Percentiles rank a stretch among this genome's conserved stretches.
Evolutionary conservation across 2,888 invertebrate species (phyloP).

Genomic region (Pterobdella sp.): DNA sequence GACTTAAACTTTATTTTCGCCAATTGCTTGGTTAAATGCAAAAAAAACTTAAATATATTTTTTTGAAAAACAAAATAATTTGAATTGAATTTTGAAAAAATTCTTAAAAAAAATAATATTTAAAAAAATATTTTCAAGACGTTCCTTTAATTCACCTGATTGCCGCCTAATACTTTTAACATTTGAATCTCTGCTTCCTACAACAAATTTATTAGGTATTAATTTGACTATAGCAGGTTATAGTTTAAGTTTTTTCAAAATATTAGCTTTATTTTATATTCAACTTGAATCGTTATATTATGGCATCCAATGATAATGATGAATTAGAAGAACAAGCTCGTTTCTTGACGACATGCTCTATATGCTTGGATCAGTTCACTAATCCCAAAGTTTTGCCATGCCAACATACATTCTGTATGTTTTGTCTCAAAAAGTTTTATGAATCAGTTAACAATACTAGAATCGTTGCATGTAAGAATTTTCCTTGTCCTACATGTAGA

Average conservation of each 20-base stretch:
- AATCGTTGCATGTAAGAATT: slow-evolving; percentile 25
- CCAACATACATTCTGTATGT: slow-evolving; percentile 35
- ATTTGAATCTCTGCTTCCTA: background rate
- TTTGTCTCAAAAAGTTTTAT: slow-evolving; percentile 29
- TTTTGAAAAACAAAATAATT: background rate
- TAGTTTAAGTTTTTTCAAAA: too few relatives aligned
- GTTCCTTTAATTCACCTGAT: too few relatives aligned
- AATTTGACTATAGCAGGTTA: background rate
- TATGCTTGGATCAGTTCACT: slow-evolving; percentile 32
- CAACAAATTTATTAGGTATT: background rate
- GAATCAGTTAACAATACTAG: slow-evolving; percentile 28
- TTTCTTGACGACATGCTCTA: slow-evolving; percentile 31
- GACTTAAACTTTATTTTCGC: background rate
- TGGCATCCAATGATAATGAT: slow-evolving; percentile 20
- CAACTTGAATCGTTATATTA: too few relatives aligned
- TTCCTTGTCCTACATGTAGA: slow-evolving; percentile 34
- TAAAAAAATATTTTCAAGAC: background rate
- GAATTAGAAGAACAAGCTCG: slow-evolving; percentile 28
- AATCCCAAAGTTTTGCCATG: slow-evolving; percentile 34
- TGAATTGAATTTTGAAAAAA: background rate
- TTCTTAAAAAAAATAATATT: background rate
- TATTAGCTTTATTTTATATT: too few relatives aligned
- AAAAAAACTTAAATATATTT: background rate
- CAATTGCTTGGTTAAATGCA: slow-evolving; percentile 10
- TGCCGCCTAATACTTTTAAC: too few relatives aligned